Base-by-base conservation (phyloP, 2,113 vertebrate species). In the Picathartes gymnocephalus region DNA sequence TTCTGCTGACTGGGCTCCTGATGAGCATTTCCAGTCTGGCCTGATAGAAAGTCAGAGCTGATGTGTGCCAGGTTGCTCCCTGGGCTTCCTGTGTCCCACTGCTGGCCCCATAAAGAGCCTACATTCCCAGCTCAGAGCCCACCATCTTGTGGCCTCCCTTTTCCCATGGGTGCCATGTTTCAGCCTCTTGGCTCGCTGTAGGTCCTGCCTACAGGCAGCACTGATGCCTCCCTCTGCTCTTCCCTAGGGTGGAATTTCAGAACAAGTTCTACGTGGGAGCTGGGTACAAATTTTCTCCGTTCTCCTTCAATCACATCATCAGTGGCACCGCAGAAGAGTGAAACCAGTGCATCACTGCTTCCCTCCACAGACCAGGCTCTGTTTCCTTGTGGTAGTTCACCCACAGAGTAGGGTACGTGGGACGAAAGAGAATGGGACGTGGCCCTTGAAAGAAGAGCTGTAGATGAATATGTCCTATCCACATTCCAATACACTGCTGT, bases 221-320 rank as follows among this genome's bases (percentile, higher is more conserved):
- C 84, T 90, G 35, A 96, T 5, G 5, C 4, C 11, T 31, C 11
- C 3, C 50, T 61, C 71, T 62, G 50, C 28, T 88, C 23, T 5
- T 94, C n/a, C 33, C 11, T 54, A 98, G 98, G 98, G 98, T 98
- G 47, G 98, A 98, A 92, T 98, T 98, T 96, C 98, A 98, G 96
- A 98, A 98, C 95, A 98, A 98, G 92, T 98, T 98, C 97, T 98
- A 98, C 15, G 40, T 87, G 1, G 98, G 98, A 50, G 90, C 97
- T 1, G 98, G 98, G 8, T 96, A 98, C 96, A 97, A 98, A 91
- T 98, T 98, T 91, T 93, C 93, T 50, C 98, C 98, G 0, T 98
- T 98, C 94, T 98, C 98, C 79, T 98, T 98, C 86, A 97, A 96
- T 84, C 22, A 84, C 45, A 98, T 98, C 76, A 95, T 98, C 47